Percentiles rank a stretch among this genome's conserved stretches.
Conservation (phyloP, 2,888 invertebrate species). For the Drosophila monieri region DNA sequence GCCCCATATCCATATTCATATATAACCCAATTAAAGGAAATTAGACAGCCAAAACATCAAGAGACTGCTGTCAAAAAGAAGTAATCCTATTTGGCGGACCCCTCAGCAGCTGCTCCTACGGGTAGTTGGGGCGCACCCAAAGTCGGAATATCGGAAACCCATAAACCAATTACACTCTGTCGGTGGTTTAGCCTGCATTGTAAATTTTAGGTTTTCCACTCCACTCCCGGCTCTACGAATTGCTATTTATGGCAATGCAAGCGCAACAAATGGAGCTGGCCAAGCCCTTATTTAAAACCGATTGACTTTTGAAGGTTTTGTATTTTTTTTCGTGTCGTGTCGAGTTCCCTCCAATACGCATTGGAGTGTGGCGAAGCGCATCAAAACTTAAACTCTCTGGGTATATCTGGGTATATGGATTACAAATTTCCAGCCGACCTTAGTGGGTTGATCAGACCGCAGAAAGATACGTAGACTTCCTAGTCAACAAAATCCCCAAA, state of each 20-base stretch:
- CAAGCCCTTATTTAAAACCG: constrained; percentile 60
- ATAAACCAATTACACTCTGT: constrained; percentile 72
- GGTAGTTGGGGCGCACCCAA: constrained; percentile 57
- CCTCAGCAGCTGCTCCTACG: constrained; percentile 47
- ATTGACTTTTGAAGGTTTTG: constrained; percentile 62
- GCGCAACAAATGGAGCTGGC: constrained; percentile 42
- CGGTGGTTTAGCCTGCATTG: constrained; percentile 61
- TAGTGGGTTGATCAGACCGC: constrained; percentile 46
- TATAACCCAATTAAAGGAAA: constrained; percentile 42
- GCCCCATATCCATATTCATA: constrained; percentile 13
- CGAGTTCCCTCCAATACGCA: constrained; percentile 41
- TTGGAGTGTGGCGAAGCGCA: constrained; percentile 67
- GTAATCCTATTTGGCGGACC: constrained; percentile 66
- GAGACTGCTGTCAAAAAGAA: constrained; percentile 24
- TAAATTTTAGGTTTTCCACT: constrained; percentile 58
- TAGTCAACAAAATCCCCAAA: constrained; percentile 62
- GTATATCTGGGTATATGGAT: constrained; percentile 35
- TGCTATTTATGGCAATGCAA: constrained; percentile 65
- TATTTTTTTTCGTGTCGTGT: constrained; percentile 10
- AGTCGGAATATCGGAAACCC: constrained; percentile 43
- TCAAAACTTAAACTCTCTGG: constrained; percentile 33
- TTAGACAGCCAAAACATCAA: constrained; percentile 18
- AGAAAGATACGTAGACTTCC: constrained; percentile 38
- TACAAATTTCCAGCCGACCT: constrained; percentile 63
- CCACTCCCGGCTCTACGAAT: constrained; percentile 44